These are phyloP conservation scores for Butorides virescens DNA, from an alignment of 2,113 vertebrate genomes.

Conservation along the genomic window DNA sequence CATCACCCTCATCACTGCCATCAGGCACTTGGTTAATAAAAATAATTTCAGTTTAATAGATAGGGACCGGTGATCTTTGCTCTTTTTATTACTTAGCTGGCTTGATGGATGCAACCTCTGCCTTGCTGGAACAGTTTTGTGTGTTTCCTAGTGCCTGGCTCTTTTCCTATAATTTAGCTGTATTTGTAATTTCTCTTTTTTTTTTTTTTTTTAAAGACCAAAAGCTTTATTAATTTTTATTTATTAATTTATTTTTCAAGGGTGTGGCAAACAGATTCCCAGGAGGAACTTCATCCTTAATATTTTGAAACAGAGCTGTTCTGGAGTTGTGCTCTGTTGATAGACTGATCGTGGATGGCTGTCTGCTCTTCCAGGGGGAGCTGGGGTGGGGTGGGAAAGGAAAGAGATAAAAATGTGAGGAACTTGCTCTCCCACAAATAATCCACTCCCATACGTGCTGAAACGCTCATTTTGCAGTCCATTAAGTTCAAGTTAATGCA, in stretches of 20 bases:
- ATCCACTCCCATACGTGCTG: slow-evolving; percentile 36
- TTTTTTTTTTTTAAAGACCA: not conserved
- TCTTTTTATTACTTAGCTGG: not conserved
- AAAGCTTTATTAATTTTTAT: not conserved
- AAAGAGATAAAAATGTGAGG: not conserved
- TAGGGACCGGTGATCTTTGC: not conserved
- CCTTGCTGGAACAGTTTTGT: not conserved
- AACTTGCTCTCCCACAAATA: slow-evolving; percentile 51
- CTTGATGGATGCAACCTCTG: not conserved
- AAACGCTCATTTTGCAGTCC: slow-evolving; percentile 64
- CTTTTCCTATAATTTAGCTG: not conserved
- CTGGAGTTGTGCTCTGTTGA: not conserved
- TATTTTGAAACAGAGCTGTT: not conserved
- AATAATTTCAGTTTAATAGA: not conserved
- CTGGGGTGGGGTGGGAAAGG: not conserved
- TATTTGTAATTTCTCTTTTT: not conserved
- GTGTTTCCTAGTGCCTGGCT: rapidly evolving
- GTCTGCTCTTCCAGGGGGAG: not conserved
- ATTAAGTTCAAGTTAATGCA: slow-evolving; percentile 68
- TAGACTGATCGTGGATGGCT: not conserved
- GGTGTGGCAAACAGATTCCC: not conserved
- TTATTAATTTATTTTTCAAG: not conserved
- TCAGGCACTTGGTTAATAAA: not conserved
- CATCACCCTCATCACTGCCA: not conserved
- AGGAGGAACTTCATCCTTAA: not conserved